Conservation (phyloP, 2,888 invertebrate species). For the Leptopilina drosophilae region DNA sequence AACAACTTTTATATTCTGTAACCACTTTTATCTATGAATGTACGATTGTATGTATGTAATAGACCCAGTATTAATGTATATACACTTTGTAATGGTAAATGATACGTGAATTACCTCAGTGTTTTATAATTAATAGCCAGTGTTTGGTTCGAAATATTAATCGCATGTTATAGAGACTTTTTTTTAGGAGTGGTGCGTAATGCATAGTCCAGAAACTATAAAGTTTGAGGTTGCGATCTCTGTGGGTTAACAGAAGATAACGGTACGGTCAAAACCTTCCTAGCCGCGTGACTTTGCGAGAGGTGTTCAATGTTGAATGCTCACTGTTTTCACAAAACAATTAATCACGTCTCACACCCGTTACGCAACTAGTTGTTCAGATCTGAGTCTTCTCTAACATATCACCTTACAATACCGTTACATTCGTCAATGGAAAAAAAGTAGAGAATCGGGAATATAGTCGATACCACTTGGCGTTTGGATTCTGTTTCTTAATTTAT, state of each 20-base stretch:
- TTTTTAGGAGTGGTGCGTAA: constrained; percentile 44
- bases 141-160: too few species aligned
- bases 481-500: background rate
- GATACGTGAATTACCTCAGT: too few species aligned
- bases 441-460: constrained; percentile 52
- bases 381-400: constrained; percentile 49
- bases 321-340: constrained; percentile 53
- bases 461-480: constrained; percentile 47
- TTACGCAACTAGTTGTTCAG: constrained; percentile 54
- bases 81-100: too few species aligned
- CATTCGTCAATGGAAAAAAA: constrained; percentile 51
- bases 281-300: constrained; percentile 52
- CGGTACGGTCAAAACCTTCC: constrained; percentile 52
- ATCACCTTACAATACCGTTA: constrained; percentile 58
- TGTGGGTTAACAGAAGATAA: constrained; percentile 54
- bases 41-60: too few species aligned
- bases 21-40: too few species aligned
- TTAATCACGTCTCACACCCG: constrained; percentile 57
- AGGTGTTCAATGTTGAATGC: constrained; percentile 40
- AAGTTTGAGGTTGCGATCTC: constrained; percentile 51
- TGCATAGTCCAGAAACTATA: constrained; percentile 51
- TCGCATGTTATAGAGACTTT: constrained; percentile 23
- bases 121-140: too few species aligned
- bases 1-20: too few species aligned
- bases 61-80: too few species aligned